Percentiles rank a stretch among this genome's conserved stretches.
phyloP scores from a whole-genome alignment of 1,140 invertebrate species.

The Octopus bimaculoides region DNA sequence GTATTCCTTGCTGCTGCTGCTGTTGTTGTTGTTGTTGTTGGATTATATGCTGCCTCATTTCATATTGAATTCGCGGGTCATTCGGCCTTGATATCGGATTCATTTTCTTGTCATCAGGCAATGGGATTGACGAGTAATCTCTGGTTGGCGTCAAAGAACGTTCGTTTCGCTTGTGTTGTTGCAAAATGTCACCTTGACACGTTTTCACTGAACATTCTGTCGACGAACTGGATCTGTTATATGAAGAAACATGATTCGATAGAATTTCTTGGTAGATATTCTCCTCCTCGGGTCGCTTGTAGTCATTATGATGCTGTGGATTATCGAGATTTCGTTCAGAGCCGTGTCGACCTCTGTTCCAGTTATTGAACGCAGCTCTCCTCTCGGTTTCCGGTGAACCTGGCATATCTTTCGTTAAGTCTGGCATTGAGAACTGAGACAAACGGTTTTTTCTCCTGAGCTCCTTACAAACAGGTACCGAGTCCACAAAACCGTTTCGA shows the following conservation, averaged over 20 bases:
- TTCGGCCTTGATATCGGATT: slow-evolving; percentile 47
- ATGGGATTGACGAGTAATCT: slow-evolving; percentile 23
- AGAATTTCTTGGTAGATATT: slow-evolving; percentile 1
- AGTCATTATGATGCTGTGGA: background rate
- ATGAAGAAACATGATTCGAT: background rate
- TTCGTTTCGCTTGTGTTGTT: slow-evolving; percentile 32
- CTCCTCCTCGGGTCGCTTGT: background rate
- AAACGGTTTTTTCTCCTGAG: slow-evolving; percentile 38
- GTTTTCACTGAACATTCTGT: slow-evolving; percentile 14
- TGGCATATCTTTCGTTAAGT: slow-evolving; percentile 36
- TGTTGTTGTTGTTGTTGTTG: background rate
- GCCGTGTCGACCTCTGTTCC: slow-evolving; percentile 37
- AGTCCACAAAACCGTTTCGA: background rate
- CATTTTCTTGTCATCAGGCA: slow-evolving; percentile 47
- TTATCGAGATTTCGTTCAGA: slow-evolving; percentile 47
- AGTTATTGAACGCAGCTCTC: slow-evolving; percentile 24
- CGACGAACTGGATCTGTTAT: background rate
- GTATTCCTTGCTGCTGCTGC: background rate
- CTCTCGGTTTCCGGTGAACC: slow-evolving; percentile 12
- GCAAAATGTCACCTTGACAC: slow-evolving; percentile 20
- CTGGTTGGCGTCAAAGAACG: slow-evolving; percentile 25
- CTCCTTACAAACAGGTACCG: background rate
- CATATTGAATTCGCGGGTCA: slow-evolving; percentile 1
- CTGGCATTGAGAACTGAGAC: slow-evolving; percentile 52
- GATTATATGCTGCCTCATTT: background rate